Base-by-base conservation (phyloP, 2,888 invertebrate species). In the Mesorhabditis spiculigera region DNA sequence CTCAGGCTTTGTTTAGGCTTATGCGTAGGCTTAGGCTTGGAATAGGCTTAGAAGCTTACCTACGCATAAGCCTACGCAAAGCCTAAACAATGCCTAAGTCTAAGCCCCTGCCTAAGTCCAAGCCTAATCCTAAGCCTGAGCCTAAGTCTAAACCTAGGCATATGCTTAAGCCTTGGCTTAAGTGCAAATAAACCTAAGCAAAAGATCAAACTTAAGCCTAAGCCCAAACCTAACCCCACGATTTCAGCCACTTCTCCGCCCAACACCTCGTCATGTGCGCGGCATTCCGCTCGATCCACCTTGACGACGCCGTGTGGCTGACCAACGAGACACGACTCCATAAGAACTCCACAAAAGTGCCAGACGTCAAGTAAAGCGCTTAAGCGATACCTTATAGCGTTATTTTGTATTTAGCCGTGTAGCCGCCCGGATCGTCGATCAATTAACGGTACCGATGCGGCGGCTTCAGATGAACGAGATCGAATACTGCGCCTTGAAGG, bases 241-340 rank as follows among this genome's bases (percentile, higher is more conserved):
- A 28, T 71, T 75, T 42, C 70, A 76, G 78, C 41, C 79, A 96
- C 4, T 97, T 97, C 88, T 95, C 97, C 0, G 97, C 89, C 41
- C 97, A 98, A 87, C 95, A 97, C 87, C 89, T 98, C 75, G 89
- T 98, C 5, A 89, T 98, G 76, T 96, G 96, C 0, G 91, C 96
- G 73, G 95, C 96, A 61, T 90, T 77, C 67, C 77, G 82, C 16
- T 78, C 78, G 63, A 78, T 79, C 43, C 78, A 76, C 58, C 73
- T 78, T 73, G 92, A 91, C 85, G 96, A 97, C 87, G 91, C 94
- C 45, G 90, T 98, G 71, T 89, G 96, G 79, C 89, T 98, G 66
- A 95, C 96, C 72, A 98, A 98, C 88, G 95, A 96, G 88, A 93
- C 93, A 86, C 92, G 96, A 86, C 94, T 98, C 83, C 93, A 94